Evolutionary conservation across 2,113 vertebrate species (phyloP).

Genomic region (Turdus rufiventris): DNA sequence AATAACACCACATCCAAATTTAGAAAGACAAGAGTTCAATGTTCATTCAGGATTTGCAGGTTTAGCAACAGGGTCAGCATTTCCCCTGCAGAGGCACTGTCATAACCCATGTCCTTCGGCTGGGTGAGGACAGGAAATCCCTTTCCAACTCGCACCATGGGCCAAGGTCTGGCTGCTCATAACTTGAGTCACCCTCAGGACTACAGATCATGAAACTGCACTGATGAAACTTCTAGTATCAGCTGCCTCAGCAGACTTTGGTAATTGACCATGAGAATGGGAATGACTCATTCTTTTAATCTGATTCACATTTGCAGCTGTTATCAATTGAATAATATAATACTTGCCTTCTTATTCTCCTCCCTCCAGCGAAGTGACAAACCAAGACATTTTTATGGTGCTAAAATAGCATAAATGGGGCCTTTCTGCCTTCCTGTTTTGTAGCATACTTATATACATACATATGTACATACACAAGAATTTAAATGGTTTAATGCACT

Average conservation of each 20-base stretch:
- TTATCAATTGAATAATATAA: background rate
- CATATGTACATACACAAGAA: background rate
- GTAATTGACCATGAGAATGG: background rate
- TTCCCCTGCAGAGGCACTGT: background rate
- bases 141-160: accelerated
- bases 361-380: background rate
- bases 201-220: background rate
- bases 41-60: background rate
- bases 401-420: background rate
- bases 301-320: background rate
- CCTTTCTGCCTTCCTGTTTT: background rate
- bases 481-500: background rate
- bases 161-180: background rate
- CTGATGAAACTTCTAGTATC: background rate
- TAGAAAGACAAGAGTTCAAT: background rate
- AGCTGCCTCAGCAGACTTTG: background rate
- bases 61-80: background rate
- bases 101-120: accelerated
- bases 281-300: background rate
- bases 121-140: background rate
- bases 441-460: background rate
- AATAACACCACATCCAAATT: background rate
- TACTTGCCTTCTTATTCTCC: background rate
- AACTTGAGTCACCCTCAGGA: background rate
- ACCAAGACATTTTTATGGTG: background rate